These are phyloP conservation scores for Pantherophis alleghaniensis DNA, from an alignment of 2,797 vertebrate genomes.

Conservation along the genomic window DNA sequence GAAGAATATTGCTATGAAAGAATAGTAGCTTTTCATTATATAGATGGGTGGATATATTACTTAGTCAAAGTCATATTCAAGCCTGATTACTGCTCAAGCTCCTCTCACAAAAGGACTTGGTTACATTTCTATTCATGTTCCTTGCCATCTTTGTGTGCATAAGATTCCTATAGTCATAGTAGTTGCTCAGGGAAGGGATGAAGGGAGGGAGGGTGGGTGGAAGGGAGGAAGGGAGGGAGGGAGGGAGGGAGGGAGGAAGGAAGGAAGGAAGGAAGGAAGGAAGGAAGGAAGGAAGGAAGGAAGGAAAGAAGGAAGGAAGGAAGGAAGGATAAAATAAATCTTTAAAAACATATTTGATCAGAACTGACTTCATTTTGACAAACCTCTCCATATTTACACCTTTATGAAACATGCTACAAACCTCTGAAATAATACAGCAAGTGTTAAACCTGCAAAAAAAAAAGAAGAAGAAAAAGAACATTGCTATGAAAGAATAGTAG, in stretches of 20 bases:
- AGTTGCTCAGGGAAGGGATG: too few species aligned
- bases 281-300: too few species aligned
- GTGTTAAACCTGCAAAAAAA: conserved; percentile 61
- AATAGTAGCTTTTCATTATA: conserved; percentile 76
- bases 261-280: background rate
- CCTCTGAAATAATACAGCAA: conserved; percentile 39
- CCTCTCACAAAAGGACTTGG: too few species aligned
- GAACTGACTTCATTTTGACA: background rate
- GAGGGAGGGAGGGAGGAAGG: background rate
- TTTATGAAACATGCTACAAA: background rate
- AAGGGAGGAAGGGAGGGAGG: too few species aligned
- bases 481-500: conserved; percentile 72
- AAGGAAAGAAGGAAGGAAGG: too few species aligned
- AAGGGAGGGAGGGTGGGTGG: too few species aligned
- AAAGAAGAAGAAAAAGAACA: conserved; percentile 42
- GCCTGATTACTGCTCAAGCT: background rate
- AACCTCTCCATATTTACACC: background rate
- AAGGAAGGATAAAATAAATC: background rate
- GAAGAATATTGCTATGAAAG: conserved; percentile 68
- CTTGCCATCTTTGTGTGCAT: too few species aligned
- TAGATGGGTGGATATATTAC: conserved; percentile 66
- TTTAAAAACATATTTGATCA: background rate
- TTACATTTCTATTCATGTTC: too few species aligned
- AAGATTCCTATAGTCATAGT: too few species aligned
- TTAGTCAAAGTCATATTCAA: conserved; percentile 70